phyloP scores from a whole-genome alignment of 2,797 vertebrate genomes.

The Myotis daubentonii region DNA sequence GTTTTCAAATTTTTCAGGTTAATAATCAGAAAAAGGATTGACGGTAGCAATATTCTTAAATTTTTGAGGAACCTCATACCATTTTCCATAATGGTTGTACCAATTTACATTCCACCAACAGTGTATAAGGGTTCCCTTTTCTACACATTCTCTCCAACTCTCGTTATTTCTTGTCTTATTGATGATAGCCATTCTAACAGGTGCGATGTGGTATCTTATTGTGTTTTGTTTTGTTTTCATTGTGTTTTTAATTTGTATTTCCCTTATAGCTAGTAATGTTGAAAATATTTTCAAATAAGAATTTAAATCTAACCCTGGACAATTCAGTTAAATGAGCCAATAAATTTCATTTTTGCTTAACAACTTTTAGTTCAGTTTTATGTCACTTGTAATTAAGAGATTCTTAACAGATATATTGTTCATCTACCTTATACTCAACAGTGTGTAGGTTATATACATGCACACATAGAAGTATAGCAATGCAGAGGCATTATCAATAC shows the following conservation, averaged over 20 bases:
- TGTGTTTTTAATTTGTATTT: neutral
- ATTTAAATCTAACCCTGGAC: neutral
- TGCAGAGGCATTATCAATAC: neutral
- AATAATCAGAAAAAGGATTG: neutral
- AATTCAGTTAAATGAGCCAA: neutral
- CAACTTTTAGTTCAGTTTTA: neutral
- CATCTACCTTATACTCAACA: neutral
- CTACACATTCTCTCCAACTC: neutral
- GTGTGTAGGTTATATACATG: neutral
- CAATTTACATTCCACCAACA: neutral
- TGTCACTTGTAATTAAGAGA: neutral
- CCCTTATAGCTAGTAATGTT: neutral
- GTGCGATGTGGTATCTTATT: neutral
- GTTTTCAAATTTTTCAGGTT: neutral
- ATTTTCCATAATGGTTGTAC: neutral
- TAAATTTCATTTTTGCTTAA: slow-evolving; percentile 4
- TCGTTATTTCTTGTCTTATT: neutral
- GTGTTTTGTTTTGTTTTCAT: neutral
- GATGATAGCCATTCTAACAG: neutral
- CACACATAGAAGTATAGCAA: neutral
- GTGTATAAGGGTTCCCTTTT: neutral
- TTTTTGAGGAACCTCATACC: neutral
- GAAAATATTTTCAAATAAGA: neutral
- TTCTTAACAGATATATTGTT: neutral
- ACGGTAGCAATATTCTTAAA: neutral